Evolutionary conservation across 2,797 vertebrate species (phyloP), one percentile per base, ranked within the genome.

Genomic region (Menidia menidia): DNA sequence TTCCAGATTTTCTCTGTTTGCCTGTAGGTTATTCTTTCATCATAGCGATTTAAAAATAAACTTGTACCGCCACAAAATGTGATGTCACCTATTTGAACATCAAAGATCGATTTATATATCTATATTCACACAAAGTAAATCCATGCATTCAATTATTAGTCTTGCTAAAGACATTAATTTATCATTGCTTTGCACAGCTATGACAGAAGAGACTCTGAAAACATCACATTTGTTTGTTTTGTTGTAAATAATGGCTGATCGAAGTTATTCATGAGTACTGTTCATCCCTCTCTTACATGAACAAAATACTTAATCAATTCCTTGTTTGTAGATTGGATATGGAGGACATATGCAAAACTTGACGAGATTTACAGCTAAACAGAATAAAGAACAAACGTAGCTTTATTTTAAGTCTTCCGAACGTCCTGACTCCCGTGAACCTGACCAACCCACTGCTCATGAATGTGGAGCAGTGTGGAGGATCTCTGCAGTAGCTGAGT

Each of bases 401-500:
- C 41, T 64, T 73, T 41, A 66, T 63, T 62, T 53, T 8, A n/a
- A 47, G 43, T 39, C 16, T 32, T 67, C 48, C 52, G 47, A 13
- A 35, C 33, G 39, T 3, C 50, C 41, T 44, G 15, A 42, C 62
- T 18, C 62, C 32, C 41, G 39, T 64, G 16, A 43, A 48, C 14
- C 51, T 32, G 51, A 51, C n/a, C 51, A 31, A 33, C 62, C 19
- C 12, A 18, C 44, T 13, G 57, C 60, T 63, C 58, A 14, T 13
- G 16, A 81, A 85, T 73, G 65, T 81, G 57, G 78, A 83, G 51
- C 78, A 56, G 43, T 31, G 44, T 64, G 32, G 63, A 75, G 63
- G 54, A 73, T 51, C 53, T 48, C 44, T 63, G 60, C 68, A 63
- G 68, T 15, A 33, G 53, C 18, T 63, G 47, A 43, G 44, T 57